A percentile compares a stretch with the other conserved stretches of the same genome.
These are phyloP conservation scores for Disparrhopalites patrizii DNA, from an alignment of 2,888 invertebrate genomes.

Conservation along the genomic window DNA sequence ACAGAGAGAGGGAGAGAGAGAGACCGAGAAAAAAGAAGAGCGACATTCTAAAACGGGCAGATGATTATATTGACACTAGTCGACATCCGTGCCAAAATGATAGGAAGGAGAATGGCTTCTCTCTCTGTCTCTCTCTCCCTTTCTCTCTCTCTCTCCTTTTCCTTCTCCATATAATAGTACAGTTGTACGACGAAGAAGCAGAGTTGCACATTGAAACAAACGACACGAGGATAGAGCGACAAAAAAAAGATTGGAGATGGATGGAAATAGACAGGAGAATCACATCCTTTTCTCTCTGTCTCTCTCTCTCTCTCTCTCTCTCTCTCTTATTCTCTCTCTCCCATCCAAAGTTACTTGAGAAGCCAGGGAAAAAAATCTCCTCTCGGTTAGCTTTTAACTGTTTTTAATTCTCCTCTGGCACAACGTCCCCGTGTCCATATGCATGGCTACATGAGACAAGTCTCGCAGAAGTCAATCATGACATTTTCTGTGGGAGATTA, in stretches of 20 bases:
- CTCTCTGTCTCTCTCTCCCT: no score
- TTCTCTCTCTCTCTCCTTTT: no score
- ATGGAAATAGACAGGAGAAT: slow-evolving; percentile 32
- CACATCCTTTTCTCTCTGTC: neutral
- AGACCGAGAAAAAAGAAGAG: slow-evolving; percentile 8
- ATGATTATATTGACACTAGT: slow-evolving; percentile 36
- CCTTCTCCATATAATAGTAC: no score
- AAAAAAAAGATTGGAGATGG: slow-evolving; percentile 30
- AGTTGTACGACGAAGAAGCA: neutral
- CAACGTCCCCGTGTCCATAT: neutral
- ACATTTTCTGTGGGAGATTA: slow-evolving; percentile 14
- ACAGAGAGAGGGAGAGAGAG: neutral
- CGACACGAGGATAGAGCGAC: no score
- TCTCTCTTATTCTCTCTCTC: neutral
- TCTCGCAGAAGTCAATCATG: slow-evolving; percentile 18
- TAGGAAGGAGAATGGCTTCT: slow-evolving; percentile 26
- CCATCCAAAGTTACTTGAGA: no score
- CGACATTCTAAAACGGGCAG: slow-evolving; percentile 22
- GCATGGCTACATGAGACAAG: neutral
- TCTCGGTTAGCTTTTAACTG: neutral
- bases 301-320: slow-evolving; percentile 5
- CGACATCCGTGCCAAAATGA: slow-evolving; percentile 38
- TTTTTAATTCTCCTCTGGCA: slow-evolving; percentile 6
- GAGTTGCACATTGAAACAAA: neutral
- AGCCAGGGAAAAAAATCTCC: no score